Evolutionary conservation across 2,797 vertebrate genomes (phyloP).

Genomic region (Margarornis squamiger): DNA sequence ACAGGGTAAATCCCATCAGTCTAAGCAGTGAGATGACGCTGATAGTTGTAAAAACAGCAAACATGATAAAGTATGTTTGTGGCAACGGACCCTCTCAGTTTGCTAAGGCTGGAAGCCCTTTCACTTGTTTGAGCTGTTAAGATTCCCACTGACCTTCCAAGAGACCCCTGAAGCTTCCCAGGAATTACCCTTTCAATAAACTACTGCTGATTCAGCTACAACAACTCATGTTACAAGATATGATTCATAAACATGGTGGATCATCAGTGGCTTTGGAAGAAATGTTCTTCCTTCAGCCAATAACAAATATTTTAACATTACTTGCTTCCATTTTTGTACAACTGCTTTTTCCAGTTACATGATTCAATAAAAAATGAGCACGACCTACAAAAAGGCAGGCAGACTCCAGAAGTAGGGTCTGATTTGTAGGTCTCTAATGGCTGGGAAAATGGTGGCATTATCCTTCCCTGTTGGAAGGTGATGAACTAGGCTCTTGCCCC

Average conservation of each 20-base stretch:
- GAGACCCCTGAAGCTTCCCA: neutral
- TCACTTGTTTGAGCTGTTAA: neutral
- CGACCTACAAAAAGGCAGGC: neutral
- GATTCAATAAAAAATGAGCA: neutral
- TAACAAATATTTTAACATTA: neutral
- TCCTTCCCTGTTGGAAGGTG: neutral
- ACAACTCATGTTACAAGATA: neutral
- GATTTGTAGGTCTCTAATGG: neutral
- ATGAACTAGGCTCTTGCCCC: neutral
- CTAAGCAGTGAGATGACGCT: neutral
- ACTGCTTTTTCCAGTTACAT: neutral
- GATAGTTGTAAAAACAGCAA: neutral
- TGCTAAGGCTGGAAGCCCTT: neutral
- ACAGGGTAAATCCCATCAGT: neutral
- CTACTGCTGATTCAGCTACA: neutral
- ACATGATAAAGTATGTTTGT: neutral
- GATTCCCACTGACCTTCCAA: neutral
- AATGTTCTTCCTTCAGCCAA: neutral
- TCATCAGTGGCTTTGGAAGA: neutral
- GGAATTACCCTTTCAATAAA: neutral
- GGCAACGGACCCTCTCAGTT: neutral
- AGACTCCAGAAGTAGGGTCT: neutral
- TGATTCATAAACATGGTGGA: neutral
- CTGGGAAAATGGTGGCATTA: neutral
- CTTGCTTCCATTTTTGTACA: neutral